Conservation (phyloP, 2,113 vertebrate genomes). For the Grammomys surdaster region DNA sequence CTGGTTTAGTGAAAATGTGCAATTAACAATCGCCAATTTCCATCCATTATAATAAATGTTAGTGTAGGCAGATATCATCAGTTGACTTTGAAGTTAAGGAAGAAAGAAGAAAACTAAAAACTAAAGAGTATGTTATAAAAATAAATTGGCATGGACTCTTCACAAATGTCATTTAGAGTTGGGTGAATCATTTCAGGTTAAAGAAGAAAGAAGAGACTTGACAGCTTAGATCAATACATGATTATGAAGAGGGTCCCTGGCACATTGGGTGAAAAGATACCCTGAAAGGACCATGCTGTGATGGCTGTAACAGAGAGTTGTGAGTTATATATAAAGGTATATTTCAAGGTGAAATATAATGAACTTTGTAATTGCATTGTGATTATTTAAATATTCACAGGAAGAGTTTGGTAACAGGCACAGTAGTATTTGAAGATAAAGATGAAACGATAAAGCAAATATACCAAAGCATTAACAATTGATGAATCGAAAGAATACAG, state of each 20-base stretch:
- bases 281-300: neutral
- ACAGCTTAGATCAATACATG: neutral
- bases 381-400: conserved; percentile 18
- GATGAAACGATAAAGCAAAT: neutral
- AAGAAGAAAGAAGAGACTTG: neutral
- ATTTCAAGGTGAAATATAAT: neutral
- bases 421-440: neutral
- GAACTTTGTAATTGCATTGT: conserved; percentile 5
- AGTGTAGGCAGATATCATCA: neutral
- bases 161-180: neutral
- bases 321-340: neutral
- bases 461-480: neutral
- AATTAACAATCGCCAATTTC: neutral
- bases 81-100: neutral
- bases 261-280: neutral
- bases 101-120: neutral
- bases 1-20: neutral
- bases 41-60: neutral
- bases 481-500: neutral
- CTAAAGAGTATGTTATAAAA: neutral
- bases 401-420: neutral
- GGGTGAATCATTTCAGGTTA: neutral
- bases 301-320: neutral
- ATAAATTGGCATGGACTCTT: neutral
- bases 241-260: neutral